Evolutionary conservation across 2,888 invertebrate species (phyloP), one percentile per base, ranked within the genome.

Genomic region (Bombyx huttoni): DNA sequence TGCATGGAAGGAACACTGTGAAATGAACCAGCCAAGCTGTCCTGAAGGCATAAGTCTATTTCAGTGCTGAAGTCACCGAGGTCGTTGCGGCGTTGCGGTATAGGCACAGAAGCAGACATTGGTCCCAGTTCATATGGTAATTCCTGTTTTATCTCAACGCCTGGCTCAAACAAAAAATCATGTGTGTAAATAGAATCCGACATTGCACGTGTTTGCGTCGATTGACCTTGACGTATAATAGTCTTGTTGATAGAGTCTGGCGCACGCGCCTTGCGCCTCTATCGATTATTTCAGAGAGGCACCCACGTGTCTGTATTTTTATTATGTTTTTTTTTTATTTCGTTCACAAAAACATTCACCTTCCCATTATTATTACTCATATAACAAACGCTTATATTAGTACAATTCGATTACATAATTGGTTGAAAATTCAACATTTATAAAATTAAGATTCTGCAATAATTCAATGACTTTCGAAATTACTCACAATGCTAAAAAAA

Each of bases 61-160:
- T 92, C 91, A 40, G 89, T 75, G 56, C 79, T 87, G 65, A 90
- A 90, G 65, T 92, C 91, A 1, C 81, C 77, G 40, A 79, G 64
- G 55, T 83, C 83, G 48, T 69, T 60, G 56, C 89, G 89, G 46
- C 91, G 82, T 56, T 88, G 83, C 33, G 93, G 92, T 55, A 92
- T 92, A 13, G 92, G 92, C 62, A 92, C 91, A 55, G 92, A 91
- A 48, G 92, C 91, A 45, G 91, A 82, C 80, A 87, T 80, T 33
- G 75, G 67, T 46, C 78, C 75, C 53, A 81, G 58, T 57, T 90
- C 91, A 59, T 79, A 83, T 6, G 80, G 71, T 47, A 90, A 89
- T 74, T 92, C 92, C 72, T 91, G 91, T 75, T 92, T 92, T 61
- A 92, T 90, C 63, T 90, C 87, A 60, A 91, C 82, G 65, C 89